A percentile compares a stretch with the other conserved stretches of the same genome.
These are phyloP conservation scores for Sphaerophoria taeniata DNA, from an alignment of 2,888 invertebrate species.

Conservation along the genomic window DNA sequence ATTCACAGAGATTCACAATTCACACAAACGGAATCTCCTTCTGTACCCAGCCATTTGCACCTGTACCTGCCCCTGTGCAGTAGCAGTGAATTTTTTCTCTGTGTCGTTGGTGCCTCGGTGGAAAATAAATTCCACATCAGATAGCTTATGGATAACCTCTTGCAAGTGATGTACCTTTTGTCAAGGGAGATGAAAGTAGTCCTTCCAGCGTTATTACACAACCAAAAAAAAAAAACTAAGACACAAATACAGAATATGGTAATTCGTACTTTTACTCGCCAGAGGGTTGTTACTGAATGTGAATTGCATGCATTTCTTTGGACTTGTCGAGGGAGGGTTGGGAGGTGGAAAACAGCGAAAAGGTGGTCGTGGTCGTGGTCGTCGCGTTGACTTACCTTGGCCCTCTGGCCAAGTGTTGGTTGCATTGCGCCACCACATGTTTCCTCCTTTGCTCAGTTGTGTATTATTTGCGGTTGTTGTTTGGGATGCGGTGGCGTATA, in stretches of 20 bases:
- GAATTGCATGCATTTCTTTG: constrained; percentile 1
- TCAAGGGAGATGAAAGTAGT: constrained; percentile 45
- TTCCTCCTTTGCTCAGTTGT: constrained; percentile 6
- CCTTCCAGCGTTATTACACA: constrained; percentile 12
- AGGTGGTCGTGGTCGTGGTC: constrained; percentile 18
- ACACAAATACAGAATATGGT: constrained; percentile 44
- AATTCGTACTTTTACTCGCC: constrained; percentile 16
- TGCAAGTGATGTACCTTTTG: constrained; percentile 60
- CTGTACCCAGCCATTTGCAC: background rate
- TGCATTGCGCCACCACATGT: background rate
- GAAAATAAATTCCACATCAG: constrained; percentile 67
- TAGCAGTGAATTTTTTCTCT: constrained; percentile 14
- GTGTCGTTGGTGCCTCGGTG: constrained; percentile 33
- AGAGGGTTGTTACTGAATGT: background rate
- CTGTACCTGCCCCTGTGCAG: background rate
- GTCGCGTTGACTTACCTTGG: constrained; percentile 43
- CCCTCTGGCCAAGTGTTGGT: constrained; percentile 17
- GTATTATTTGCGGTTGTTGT: constrained; percentile 25
- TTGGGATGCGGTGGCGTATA: constrained; percentile 52
- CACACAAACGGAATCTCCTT: constrained; percentile 8
- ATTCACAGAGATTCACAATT: constrained; percentile 42
- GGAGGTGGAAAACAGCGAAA: constrained; percentile 48
- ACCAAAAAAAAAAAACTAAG: background rate
- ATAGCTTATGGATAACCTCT: constrained; percentile 68
- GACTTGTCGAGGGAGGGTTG: constrained; percentile 7